Conservation (phyloP, 2,888 invertebrate genomes). For the Physocephala rufipes region DNA sequence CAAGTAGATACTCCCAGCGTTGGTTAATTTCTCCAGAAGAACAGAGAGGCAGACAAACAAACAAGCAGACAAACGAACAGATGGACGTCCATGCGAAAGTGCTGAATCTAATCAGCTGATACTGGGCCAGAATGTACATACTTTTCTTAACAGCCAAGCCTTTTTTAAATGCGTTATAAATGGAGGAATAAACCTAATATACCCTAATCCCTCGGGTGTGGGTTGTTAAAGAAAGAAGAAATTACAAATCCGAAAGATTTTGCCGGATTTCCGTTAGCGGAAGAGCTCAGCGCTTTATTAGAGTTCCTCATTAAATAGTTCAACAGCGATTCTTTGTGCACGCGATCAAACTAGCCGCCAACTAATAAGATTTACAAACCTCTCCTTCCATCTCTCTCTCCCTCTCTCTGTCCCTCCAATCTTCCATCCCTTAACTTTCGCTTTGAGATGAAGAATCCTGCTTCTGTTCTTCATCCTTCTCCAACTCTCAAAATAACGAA, state of each 20-base stretch:
- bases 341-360: constrained; percentile 10
- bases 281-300: constrained; percentile 43
- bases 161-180: no score
- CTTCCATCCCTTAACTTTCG: neutral
- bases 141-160: no score
- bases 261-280: constrained; percentile 10
- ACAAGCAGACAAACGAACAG: constrained; percentile 7
- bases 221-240: neutral
- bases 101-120: no score
- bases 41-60: no score
- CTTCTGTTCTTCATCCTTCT: no score
- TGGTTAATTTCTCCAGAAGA: no score
- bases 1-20: no score
- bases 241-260: constrained; percentile 22
- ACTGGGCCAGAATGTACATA: no score
- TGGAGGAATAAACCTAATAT: no score
- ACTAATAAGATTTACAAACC: neutral
- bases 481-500: no score
- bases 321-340: constrained; percentile 33
- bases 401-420: neutral
- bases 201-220: no score
- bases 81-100: no score
- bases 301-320: constrained; percentile 40
- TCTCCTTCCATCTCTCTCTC: neutral
- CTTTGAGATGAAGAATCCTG: constrained; percentile 13